Evolutionary conservation across 1,140 invertebrate genomes (phyloP).

Genomic region (Ladona fulva): DNA sequence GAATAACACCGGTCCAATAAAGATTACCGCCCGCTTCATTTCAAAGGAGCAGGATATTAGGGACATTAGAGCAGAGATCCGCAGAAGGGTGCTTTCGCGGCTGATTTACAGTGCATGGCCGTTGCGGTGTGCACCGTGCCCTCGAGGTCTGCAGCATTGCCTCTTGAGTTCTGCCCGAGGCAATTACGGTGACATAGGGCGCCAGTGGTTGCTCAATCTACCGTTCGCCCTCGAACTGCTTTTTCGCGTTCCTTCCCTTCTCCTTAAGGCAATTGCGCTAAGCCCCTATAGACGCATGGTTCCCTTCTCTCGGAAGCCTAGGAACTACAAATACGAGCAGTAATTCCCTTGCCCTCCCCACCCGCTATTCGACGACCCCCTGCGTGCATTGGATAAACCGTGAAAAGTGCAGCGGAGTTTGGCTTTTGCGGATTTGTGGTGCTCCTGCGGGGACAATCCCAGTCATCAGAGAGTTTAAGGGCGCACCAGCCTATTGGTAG

Average conservation of each 20-base stretch:
- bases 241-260: not conserved
- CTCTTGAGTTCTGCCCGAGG: not conserved
- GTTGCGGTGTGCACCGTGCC: too few species aligned
- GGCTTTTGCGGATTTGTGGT: not conserved
- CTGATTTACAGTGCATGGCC: too few species aligned
- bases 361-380: not conserved
- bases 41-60: too few species aligned
- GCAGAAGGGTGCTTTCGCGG: too few species aligned
- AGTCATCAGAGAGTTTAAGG: not conserved
- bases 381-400: not conserved
- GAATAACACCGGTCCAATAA: too few species aligned
- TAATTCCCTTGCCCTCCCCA: not conserved
- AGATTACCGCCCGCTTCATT: too few species aligned
- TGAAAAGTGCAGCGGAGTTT: not conserved
- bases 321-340: not conserved
- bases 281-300: not conserved
- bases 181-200: not conserved
- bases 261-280: not conserved
- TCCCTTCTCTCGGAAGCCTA: not conserved
- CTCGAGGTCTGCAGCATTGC: not conserved
- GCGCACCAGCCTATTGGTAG: too few species aligned
- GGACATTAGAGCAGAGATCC: too few species aligned
- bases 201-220: not conserved
- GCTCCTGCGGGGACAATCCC: not conserved
- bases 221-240: not conserved